Evolutionary conservation across 2,113 vertebrate genomes (phyloP), one percentile per base, ranked within the genome.

Genomic region (Melospiza melodia): DNA sequence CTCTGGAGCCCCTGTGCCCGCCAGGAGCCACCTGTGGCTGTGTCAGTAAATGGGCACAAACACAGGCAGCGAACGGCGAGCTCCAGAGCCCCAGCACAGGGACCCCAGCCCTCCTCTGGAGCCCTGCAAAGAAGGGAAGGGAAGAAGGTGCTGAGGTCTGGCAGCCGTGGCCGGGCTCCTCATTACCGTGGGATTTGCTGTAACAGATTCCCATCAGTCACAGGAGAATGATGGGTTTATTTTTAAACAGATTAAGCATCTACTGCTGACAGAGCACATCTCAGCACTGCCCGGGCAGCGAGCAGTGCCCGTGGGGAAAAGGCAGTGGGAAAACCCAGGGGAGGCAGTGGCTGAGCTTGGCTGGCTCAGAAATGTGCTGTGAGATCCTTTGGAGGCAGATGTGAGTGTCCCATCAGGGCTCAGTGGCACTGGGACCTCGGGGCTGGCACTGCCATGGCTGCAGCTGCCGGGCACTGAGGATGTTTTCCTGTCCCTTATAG

Each of bases 171-270:
- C 84, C 19, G 1, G 2, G 57, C 1, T 30, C 85, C 43, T 58
- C 49, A 0, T 55, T 21, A 6, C 71, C 28, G 31, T 5, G 74
- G 94, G 92, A 93, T 93, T 75, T 85, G 87, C 92, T 87, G 84
- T 18, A 75, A 43, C 89, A 76, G 75, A 69, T 80, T 41, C 89
- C 58, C 62, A 6, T 80, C 90, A 55, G 69, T 62, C 93, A 59
- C 81, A 44, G 31, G 20, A 62, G 59, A 75, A 78, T 25, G 61
- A n/a, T 31, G 86, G 96, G 30, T 84, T 85, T 95, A 85, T 85
- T 93, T 96, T 79, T 95, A 85, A 96, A 37, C 88, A 88, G 96
- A 94, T 97, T 80, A 85, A 95, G 83, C 92, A 86, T 73, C 82
- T 88, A 90, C 79, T 93, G 94, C 96, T 94, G 96, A 96, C 90